Conservation (phyloP, 2,113 vertebrate genomes). For the Hippocampus zosterae region DNA sequence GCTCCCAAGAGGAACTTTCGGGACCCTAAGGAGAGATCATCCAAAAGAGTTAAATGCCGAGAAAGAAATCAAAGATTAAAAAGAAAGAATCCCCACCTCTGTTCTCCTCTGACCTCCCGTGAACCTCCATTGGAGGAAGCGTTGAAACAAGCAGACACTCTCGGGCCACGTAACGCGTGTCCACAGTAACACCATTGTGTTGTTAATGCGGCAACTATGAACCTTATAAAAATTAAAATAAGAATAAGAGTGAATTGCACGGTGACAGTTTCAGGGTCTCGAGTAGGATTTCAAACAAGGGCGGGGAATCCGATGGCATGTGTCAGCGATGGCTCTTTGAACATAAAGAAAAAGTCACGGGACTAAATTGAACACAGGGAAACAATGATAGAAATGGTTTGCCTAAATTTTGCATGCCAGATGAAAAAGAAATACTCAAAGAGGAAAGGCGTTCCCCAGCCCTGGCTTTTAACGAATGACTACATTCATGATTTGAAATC, state of each 20-base stretch:
- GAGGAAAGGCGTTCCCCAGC: neutral
- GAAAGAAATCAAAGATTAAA: neutral
- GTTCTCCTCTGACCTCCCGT: slow-evolving; percentile 13
- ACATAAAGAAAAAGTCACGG: too few relatives aligned
- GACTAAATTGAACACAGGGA: too few relatives aligned
- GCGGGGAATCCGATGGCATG: too few relatives aligned
- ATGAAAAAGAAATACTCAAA: neutral
- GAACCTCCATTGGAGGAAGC: slow-evolving; percentile 7
- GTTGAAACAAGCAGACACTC: slow-evolving; percentile 8
- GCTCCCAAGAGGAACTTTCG: slow-evolving; percentile 31
- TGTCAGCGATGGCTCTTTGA: too few relatives aligned
- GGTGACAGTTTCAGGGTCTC: too few relatives aligned
- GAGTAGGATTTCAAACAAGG: too few relatives aligned
- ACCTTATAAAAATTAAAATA: slow-evolving; percentile 27
- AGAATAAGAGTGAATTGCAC: neutral
- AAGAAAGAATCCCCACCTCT: slow-evolving; percentile 40
- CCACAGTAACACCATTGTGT: slow-evolving; percentile 54
- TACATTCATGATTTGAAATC: neutral
- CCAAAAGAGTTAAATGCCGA: neutral
- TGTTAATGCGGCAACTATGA: slow-evolving; percentile 34
- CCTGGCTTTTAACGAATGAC: neutral
- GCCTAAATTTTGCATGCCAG: too few relatives aligned
- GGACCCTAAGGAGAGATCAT: slow-evolving; percentile 9
- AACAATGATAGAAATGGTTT: too few relatives aligned
- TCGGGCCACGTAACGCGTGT: slow-evolving; percentile 23